These are phyloP conservation scores for Schizaphis graminum DNA, from an alignment of 2,888 invertebrate genomes.

Conservation along the genomic window DNA sequence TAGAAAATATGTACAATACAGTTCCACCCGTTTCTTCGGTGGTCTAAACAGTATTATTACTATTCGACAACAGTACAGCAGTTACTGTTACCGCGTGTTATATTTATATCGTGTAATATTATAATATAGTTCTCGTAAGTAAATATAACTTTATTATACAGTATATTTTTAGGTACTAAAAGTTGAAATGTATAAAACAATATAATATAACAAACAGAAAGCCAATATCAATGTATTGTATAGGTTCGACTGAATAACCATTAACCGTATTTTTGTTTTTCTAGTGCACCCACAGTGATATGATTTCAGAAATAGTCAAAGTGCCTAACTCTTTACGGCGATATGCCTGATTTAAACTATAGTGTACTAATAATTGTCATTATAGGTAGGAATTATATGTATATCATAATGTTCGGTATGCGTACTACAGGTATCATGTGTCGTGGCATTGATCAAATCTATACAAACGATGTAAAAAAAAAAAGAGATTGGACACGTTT, in stretches of 20 bases:
- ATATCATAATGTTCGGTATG: not conserved
- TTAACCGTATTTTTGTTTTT: not conserved
- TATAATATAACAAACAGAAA: no score
- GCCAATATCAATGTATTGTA: not conserved
- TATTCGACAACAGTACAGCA: not conserved
- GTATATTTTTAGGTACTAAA: not conserved
- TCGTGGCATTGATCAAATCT: not conserved
- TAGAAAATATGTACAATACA: not conserved
- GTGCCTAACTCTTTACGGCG: no score
- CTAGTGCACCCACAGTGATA: not conserved
- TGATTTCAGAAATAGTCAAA: not conserved
- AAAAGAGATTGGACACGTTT: not conserved
- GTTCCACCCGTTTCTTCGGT: not conserved
- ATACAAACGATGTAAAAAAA: not conserved
- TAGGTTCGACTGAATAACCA: not conserved
- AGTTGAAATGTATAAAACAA: no score
- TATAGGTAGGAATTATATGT: not conserved
- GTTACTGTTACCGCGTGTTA: not conserved
- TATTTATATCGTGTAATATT: not conserved
- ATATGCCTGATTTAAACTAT: not conserved
- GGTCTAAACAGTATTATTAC: not conserved
- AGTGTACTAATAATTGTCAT: not conserved
- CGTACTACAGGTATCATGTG: not conserved
- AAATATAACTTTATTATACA: not conserved
- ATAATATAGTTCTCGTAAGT: no score